Evolutionary conservation across 2,888 invertebrate genomes (phyloP), one percentile per base, ranked within the genome.

Genomic region (Chrysolina americana): DNA sequence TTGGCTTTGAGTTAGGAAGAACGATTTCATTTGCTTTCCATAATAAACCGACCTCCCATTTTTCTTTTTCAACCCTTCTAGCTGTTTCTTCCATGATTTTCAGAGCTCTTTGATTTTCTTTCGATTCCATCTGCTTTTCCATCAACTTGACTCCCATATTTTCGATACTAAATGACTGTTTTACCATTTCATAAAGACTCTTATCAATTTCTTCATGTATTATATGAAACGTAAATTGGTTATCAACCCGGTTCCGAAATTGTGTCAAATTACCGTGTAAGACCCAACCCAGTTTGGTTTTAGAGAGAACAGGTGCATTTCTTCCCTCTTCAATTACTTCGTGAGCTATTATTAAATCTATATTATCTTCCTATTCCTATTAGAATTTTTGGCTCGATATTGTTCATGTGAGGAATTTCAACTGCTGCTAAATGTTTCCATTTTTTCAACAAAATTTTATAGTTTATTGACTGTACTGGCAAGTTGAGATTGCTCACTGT

Each of bases 341-440:
- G n/a, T n/a, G n/a, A n/a, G n/a, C n/a, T n/a, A n/a, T n/a, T n/a
- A n/a, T n/a, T n/a, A n/a, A 15, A 47, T 15, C 47, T 47, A 47
- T 47, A 15, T 15, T 2, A 47, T 47, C 15, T 47, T 15, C 15
- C 47, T n/a, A n/a, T n/a, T n/a, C 9, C 10, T 1, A 50, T 50
- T 17, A 50, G 9, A 3, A 0, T 50, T 50, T 19, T 17, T 17
- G 19, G 10, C 9, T 5, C 1, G 9, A 50, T 9, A 9, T 62
- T 62, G 23, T 62, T 28, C 10, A 62, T 62, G 23, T 62, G 11
- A 23, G 28, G 28, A 28, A 62, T 62, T 23, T 28, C 62, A 28
- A 28, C 23, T 28, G 10, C 10, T 23, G 23, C 62, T 62, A 62
- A 9, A n/a, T 62, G 62, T 62, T 62, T 62, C 28, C 62, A 28